phyloP scores from a whole-genome alignment of 2,113 vertebrate genomes.

The Limnothrissa miodon region DNA sequence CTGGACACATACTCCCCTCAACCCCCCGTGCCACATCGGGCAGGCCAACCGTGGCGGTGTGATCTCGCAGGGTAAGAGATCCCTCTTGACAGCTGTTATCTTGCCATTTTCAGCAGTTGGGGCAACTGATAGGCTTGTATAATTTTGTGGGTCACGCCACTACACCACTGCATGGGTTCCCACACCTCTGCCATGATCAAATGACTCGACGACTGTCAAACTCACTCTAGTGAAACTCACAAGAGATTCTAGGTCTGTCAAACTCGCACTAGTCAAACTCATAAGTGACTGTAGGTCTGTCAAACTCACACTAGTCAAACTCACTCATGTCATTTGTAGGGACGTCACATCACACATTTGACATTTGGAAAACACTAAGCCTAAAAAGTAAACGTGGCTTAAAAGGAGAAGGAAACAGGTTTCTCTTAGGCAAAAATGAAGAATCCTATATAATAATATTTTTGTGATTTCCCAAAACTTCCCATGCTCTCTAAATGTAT shows the following conservation, averaged over 20 bases:
- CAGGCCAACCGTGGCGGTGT: background rate
- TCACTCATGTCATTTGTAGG: too few relatives aligned
- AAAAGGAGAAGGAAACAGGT: background rate
- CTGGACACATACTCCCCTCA: background rate
- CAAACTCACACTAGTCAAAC: background rate
- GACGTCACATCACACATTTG: background rate
- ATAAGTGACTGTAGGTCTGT: too few relatives aligned
- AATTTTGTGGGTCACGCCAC: background rate
- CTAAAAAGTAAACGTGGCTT: background rate
- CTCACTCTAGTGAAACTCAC: too few relatives aligned
- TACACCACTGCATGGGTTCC: background rate
- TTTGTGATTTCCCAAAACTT: background rate
- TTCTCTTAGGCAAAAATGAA: background rate
- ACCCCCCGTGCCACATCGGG: background rate
- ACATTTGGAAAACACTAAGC: background rate
- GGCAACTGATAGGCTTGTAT: conserved; percentile 20
- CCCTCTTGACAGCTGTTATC: conserved; percentile 40
- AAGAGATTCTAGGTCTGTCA: too few relatives aligned
- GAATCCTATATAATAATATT: background rate
- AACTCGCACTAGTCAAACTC: too few relatives aligned
- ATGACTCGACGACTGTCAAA: background rate
- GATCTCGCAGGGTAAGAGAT: conserved; percentile 31
- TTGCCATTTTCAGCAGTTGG: conserved; percentile 42
- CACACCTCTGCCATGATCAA: background rate
- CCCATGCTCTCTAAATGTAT: background rate